Evolutionary conservation across 2,113 vertebrate species (phyloP).

Genomic region (Halcyon malimbica): DNA sequence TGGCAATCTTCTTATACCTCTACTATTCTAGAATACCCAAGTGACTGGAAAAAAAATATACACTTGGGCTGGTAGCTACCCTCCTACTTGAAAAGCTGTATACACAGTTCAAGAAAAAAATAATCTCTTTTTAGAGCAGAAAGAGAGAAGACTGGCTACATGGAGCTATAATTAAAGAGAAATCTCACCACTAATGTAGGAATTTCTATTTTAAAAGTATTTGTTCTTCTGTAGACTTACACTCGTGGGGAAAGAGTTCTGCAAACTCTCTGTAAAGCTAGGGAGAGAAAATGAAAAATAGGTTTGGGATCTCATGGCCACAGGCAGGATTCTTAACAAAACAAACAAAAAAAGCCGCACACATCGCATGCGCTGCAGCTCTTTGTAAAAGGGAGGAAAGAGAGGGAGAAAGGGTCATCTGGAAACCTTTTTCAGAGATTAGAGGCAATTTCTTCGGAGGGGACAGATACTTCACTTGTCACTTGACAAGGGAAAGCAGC

Average conservation of each 20-base stretch:
- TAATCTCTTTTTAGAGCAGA: not conserved
- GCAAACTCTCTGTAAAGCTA: not conserved
- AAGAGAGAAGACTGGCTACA: not conserved
- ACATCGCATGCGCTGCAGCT: not conserved
- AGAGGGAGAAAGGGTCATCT: conserved; percentile 1
- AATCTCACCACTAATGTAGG: not conserved
- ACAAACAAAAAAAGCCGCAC: conserved; percentile 32
- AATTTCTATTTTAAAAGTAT: not conserved
- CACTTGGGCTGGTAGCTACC: not conserved
- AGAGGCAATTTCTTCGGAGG: conserved; percentile 19
- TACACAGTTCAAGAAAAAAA: not conserved
- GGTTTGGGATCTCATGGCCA: not conserved
- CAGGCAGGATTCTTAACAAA: not conserved
- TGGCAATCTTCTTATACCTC: not conserved
- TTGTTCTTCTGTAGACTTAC: not conserved
- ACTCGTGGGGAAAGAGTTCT: not conserved
- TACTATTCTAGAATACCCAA: not conserved
- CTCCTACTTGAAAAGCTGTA: not conserved
- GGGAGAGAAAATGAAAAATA: conserved; percentile 32
- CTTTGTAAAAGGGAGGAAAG: not conserved
- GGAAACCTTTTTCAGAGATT: conserved; percentile 48
- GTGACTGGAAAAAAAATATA: not conserved
- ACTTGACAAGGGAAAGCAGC: not conserved
- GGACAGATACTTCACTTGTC: conserved; percentile 31
- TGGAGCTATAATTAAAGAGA: not conserved